Percentiles rank a stretch among this genome's conserved stretches.
Evolutionary conservation across 2,888 invertebrate species (phyloP).

Genomic region (Merodon equestris): DNA sequence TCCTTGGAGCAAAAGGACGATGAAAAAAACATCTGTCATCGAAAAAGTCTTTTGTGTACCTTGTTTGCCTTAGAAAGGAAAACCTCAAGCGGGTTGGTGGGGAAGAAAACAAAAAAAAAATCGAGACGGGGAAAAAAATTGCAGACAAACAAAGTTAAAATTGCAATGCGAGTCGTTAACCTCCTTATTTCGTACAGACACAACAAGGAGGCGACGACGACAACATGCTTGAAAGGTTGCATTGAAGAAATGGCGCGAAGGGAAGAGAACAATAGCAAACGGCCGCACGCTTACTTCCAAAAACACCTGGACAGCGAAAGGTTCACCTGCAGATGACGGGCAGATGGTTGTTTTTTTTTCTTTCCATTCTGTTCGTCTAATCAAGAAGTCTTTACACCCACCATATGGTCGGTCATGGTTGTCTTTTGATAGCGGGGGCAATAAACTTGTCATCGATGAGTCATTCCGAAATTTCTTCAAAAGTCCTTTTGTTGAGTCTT

Average conservation of each 20-base stretch:
- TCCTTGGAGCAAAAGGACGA: constrained; percentile 37
- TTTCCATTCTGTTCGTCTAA: constrained; percentile 33
- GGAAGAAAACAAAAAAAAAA: constrained; percentile 45
- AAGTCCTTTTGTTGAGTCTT: no score
- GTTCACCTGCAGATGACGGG: constrained; percentile 53
- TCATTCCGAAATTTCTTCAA: constrained; percentile 47
- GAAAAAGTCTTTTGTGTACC: constrained; percentile 30
- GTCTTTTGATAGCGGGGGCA: constrained; percentile 33
- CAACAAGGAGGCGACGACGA: constrained; percentile 29
- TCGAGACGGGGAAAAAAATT: constrained; percentile 34
- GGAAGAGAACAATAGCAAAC: constrained; percentile 41
- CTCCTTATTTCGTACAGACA: constrained; percentile 52
- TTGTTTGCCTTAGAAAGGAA: no score
- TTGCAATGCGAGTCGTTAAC: constrained; percentile 58
- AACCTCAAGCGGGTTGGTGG: constrained; percentile 36
- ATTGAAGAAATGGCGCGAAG: constrained; percentile 28
- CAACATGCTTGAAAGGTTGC: background rate
- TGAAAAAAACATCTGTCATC: constrained; percentile 54
- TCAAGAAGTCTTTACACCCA: constrained; percentile 41
- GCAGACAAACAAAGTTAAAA: constrained; percentile 32
- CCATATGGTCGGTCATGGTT: constrained; percentile 53
- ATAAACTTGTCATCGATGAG: constrained; percentile 58
- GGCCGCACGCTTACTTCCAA: constrained; percentile 48
- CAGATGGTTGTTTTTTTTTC: constrained; percentile 1
- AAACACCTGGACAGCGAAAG: constrained; percentile 46